Evolutionary conservation across 2,113 vertebrate genomes (phyloP).

Genomic region (Emydura subglobosa): DNA sequence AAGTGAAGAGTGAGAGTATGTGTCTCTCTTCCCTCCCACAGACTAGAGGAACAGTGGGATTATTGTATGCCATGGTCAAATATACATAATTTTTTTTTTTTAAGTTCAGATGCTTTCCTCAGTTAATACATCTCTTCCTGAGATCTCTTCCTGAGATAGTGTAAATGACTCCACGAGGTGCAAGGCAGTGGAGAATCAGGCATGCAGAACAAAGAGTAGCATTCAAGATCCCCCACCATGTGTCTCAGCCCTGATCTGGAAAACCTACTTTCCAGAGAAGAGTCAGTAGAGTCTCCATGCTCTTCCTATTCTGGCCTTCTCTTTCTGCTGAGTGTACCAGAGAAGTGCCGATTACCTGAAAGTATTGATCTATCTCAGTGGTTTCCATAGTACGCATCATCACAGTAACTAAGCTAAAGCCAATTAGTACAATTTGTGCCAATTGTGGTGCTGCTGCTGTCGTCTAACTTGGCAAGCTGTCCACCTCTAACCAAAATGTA

Average conservation of each 20-base stretch:
- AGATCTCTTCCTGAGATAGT: not conserved
- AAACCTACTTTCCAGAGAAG: not conserved
- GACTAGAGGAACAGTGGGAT: not conserved
- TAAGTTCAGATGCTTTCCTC: too few species aligned
- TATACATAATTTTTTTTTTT: not conserved
- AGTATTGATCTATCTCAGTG: slow-evolving; percentile 28
- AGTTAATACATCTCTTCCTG: too few species aligned
- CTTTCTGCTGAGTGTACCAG: not conserved
- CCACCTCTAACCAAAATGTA: slow-evolving; percentile 5
- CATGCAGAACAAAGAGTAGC: not conserved
- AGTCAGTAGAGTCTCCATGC: not conserved
- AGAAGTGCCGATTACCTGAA: slow-evolving; percentile 34
- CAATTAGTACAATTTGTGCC: not conserved
- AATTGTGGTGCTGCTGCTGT: slow-evolving; percentile 56
- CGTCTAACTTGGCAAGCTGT: slow-evolving; percentile 71
- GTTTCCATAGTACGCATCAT: slow-evolving; percentile 51
- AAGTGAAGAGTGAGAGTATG: not conserved
- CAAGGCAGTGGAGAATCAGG: not conserved
- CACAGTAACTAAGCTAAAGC: slow-evolving; percentile 15
- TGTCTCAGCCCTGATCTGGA: not conserved
- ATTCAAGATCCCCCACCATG: not conserved
- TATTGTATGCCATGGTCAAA: not conserved
- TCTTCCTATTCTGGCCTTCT: not conserved
- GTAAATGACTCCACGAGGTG: not conserved
- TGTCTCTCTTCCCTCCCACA: too few species aligned